Conservation (phyloP, 2,888 invertebrate genomes). For the Pristionchus entomophagus region DNA sequence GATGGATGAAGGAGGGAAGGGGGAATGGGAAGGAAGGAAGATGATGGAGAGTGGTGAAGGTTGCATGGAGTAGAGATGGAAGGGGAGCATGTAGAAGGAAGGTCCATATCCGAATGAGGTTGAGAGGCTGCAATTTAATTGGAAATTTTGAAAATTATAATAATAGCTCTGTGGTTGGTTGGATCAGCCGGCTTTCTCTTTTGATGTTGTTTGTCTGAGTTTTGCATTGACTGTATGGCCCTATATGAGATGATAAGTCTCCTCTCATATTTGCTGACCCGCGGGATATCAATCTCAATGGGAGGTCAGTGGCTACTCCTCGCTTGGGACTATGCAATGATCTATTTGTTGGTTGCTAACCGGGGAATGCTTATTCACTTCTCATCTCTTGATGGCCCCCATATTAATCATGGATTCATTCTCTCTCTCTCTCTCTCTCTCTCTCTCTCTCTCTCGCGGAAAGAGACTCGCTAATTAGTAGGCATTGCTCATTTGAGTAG, state of each 20-base stretch:
- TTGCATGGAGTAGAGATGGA: background rate
- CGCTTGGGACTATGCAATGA: background rate
- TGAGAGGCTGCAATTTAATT: background rate
- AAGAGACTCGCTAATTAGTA: slow-evolving; percentile 22
- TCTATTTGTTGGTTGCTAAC: background rate
- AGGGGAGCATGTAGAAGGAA: background rate
- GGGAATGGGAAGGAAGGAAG: slow-evolving; percentile 14
- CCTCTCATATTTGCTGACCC: background rate
- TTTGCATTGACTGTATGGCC: slow-evolving; percentile 4
- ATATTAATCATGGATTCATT: slow-evolving; percentile 19
- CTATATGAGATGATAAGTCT: background rate
- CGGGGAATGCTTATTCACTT: background rate
- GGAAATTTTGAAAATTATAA: background rate
- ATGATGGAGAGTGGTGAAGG: background rate
- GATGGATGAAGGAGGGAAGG: slow-evolving; percentile 10
- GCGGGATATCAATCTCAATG: slow-evolving; percentile 1
- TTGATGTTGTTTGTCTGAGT: background rate
- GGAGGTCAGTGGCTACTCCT: background rate
- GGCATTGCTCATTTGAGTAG: background rate
- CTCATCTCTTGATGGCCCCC: background rate
- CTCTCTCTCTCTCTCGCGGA: background rate
- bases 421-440: too few species aligned
- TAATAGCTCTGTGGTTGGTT: too few species aligned
- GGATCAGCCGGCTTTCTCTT: background rate
- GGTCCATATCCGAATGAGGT: background rate